These are phyloP conservation scores for Spinus pinus DNA, from an alignment of 2,797 vertebrate species.

Conservation along the genomic window DNA sequence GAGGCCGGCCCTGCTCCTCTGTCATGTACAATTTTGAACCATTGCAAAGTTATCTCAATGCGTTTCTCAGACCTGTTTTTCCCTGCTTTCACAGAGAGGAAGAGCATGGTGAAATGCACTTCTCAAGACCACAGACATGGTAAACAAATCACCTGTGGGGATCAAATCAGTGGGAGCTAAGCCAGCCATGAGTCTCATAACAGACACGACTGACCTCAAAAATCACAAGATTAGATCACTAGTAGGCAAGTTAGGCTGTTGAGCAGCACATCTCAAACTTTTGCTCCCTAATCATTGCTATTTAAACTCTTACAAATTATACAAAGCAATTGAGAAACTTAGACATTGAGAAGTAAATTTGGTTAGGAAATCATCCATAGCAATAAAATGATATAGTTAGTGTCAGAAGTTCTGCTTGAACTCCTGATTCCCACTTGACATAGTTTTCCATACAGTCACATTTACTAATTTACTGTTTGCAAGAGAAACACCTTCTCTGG, in stretches of 20 bases:
- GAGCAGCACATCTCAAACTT: not conserved
- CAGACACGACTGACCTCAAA: not conserved
- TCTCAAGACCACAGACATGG: not conserved
- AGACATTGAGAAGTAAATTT: not conserved
- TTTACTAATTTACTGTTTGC: not conserved
- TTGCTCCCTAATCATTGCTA: not conserved
- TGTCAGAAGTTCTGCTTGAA: not conserved
- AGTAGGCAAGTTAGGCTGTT: not conserved
- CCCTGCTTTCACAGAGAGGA: not conserved
- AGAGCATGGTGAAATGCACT: not conserved
- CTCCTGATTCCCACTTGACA: not conserved
- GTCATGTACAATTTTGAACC: fast-evolving
- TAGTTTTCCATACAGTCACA: not conserved
- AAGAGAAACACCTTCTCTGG: not conserved
- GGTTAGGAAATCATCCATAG: not conserved
- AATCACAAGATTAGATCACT: not conserved
- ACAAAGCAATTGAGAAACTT: not conserved
- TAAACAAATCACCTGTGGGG: not conserved
- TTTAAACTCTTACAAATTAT: not conserved
- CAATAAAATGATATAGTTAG: not conserved
- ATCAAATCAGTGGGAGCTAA: not conserved
- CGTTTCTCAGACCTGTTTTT: not conserved
- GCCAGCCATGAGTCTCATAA: not conserved
- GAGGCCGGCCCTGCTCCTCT: not conserved
- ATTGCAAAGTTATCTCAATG: not conserved